A percentile compares a stretch with the other conserved stretches of the same genome.
phyloP scores from a whole-genome alignment of 2,113 vertebrate species.

The Silurus asotus region DNA sequence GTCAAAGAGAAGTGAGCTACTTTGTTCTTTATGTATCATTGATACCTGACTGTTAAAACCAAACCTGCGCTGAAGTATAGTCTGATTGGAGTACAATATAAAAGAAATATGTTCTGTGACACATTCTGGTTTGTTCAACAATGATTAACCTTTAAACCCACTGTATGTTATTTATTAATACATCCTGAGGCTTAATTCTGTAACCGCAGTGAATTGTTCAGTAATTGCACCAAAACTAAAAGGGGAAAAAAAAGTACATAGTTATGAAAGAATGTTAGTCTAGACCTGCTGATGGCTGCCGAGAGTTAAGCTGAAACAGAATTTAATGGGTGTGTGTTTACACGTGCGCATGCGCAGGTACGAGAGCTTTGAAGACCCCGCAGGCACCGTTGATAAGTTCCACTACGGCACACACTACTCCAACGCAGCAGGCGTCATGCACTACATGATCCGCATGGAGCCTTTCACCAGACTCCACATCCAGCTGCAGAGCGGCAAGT shows the following conservation, averaged over 20 bases:
- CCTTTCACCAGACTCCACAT: constrained; percentile 95
- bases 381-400: constrained; percentile 92
- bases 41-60: neutral
- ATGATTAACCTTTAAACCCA: neutral
- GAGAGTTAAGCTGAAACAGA: neutral
- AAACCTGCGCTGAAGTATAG: neutral
- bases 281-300: neutral
- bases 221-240: neutral
- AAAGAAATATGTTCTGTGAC: neutral
- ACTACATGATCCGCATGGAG: constrained; percentile 98
- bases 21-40: neutral
- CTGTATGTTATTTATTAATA: neutral
- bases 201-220: neutral
- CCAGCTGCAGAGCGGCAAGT: constrained; percentile 97
- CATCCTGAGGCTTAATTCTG: neutral
- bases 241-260: neutral
- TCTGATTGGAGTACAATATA: neutral
- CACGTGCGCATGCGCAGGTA: constrained; percentile 73
- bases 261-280: neutral
- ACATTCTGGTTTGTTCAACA: neutral
- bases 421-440: constrained; percentile 97
- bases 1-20: constrained; percentile 89
- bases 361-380: constrained; percentile 95
- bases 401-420: constrained; percentile 99
- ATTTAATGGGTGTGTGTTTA: neutral